Conservation (phyloP, 23 tunicate genomes). For the Trididemnum miniatum region DNA sequence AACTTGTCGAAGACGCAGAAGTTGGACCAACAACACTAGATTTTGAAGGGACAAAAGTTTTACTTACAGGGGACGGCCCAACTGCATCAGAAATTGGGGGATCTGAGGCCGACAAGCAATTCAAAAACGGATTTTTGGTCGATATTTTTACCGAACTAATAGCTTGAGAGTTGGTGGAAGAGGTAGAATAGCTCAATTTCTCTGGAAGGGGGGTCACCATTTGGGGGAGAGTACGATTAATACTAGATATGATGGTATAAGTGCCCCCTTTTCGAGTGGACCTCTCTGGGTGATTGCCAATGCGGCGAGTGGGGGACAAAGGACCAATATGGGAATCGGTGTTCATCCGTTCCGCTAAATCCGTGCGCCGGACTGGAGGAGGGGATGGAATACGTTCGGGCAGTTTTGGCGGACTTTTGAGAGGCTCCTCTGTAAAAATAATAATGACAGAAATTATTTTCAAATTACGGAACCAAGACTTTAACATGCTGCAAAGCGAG, state of each 20-base stretch:
- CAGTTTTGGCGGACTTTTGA: no score
- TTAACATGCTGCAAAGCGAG: no score
- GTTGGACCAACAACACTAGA: no score
- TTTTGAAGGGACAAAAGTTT: no score
- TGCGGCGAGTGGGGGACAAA: slow-evolving; percentile 34
- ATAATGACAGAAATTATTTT: no score
- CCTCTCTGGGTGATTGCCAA: background rate
- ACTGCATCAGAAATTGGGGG: no score
- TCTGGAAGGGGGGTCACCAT: slow-evolving; percentile 60
- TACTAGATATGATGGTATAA: slow-evolving; percentile 51
- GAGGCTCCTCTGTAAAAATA: no score
- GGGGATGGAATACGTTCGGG: no score
- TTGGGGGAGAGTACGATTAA: slow-evolving; percentile 76
- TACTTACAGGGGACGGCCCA: no score
- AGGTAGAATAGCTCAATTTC: background rate
- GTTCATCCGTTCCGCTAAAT: slow-evolving; percentile 20
- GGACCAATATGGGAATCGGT: slow-evolving; percentile 39
- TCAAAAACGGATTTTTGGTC: slow-evolving; percentile 38
- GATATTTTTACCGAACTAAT: slow-evolving; percentile 3
- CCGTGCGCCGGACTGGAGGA: slow-evolving; percentile 16
- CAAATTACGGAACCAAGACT: no score
- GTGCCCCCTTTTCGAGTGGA: slow-evolving; percentile 8
- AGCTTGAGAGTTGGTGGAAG: background rate
- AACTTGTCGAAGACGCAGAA: no score
- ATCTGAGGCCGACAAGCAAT: no score